Evolutionary conservation across 1,140 invertebrate genomes (phyloP), one percentile per base, ranked within the genome.

Genomic region (Aphelinus certus): DNA sequence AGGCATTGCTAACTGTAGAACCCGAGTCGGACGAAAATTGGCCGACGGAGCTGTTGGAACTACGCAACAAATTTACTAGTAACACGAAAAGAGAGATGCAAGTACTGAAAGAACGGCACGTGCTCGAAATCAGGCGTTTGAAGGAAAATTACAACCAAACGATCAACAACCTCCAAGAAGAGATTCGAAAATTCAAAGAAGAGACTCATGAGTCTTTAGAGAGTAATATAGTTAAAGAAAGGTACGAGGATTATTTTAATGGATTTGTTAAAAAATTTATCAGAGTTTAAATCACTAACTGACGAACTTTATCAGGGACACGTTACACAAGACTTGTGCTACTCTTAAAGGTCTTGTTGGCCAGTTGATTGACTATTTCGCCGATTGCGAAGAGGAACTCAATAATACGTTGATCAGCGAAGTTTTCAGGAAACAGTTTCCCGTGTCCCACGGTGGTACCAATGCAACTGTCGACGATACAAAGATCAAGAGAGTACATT

Each of bases 321-420:
- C 85, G 47, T 82, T 92, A 53, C 89, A 88, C 68, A 90, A 89
- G 66, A 89, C 90, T 69, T 90, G 90, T 47, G 63, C 82, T 2
- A 90, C 88, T 48, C 84, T 93, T 4, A 90, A 91, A 70, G 88
- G 88, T 71, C 88, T 92, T 6, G 85, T 94, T 47, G 86, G 88
- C 6, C 91, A 94, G 78, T 85, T 95, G 77, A 88, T 93, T 48
- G 91, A 91, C 75, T 94, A 94, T 83, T 93, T 94, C 79, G 89
- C 89, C 2, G 88, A 90, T 67, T 94, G 93, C 71, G 94, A 95
- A 85, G 92, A 94, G 81, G 94, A 94, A 85, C 83, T 94, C 4
- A 95, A 94, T 83, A 92, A 90, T 65, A 93, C 92, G 1, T 83
- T 95, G 26, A 90, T 94, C 0, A 90, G 90, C 53, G 90, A 93